Conservation (phyloP, 2,797 vertebrate species). For the Oryzias sinensis region DNA sequence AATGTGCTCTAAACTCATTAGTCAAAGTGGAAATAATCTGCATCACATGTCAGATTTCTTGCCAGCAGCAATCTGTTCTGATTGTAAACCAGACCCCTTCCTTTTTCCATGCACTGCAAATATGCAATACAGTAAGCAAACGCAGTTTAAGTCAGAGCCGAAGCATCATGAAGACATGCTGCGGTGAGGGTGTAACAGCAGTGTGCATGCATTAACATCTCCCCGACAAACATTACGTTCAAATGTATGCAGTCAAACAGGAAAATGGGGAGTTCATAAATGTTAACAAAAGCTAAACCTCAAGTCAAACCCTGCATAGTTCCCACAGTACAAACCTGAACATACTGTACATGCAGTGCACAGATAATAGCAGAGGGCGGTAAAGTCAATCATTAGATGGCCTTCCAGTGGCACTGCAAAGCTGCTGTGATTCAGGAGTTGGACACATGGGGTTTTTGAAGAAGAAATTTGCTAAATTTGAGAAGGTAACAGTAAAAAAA, state of each 20-base stretch:
- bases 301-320: conserved; percentile 8
- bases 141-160: conserved; percentile 33
- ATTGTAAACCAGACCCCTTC: conserved; percentile 23
- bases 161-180: conserved; percentile 8
- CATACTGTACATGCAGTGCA: not conserved
- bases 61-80: conserved; percentile 41
- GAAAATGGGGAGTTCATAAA: conserved; percentile 52
- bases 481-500: no score
- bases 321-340: conserved; percentile 8
- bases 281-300: conserved; percentile 44
- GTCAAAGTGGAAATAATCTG: conserved; percentile 63
- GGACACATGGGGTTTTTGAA: no score
- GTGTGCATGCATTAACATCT: conserved; percentile 17
- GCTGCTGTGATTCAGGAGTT: no score
- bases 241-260: conserved; percentile 51
- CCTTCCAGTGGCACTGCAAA: no score
- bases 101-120: conserved; percentile 27
- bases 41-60: conserved; percentile 55
- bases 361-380: no score
- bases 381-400: no score
- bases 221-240: conserved; percentile 40
- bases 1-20: conserved; percentile 62
- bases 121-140: conserved; percentile 31
- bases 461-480: no score
- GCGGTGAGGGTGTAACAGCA: conserved; percentile 4